These are phyloP conservation scores for Sphaerodactylus townsendi DNA, from an alignment of 2,113 vertebrate genomes.

Conservation along the genomic window DNA sequence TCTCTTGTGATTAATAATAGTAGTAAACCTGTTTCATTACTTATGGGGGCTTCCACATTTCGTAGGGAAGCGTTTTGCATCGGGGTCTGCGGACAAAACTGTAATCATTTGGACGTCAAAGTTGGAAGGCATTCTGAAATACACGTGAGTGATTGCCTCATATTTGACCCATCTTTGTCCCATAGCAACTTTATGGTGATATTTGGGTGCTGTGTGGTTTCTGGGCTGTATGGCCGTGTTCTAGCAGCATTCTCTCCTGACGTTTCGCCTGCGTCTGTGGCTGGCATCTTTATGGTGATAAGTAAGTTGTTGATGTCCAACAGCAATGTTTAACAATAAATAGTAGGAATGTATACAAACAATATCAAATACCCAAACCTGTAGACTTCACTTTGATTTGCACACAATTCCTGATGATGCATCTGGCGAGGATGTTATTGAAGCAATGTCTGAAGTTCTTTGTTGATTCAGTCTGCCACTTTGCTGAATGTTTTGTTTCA, in stretches of 20 bases:
- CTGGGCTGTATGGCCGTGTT: too few species aligned
- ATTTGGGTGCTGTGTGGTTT: too few species aligned
- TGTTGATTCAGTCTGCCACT: not conserved
- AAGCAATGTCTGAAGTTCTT: not conserved
- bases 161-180: not conserved
- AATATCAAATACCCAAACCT: not conserved
- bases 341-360: conserved; percentile 9
- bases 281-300: too few species aligned
- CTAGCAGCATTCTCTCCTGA: too few species aligned
- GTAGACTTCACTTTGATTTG: not conserved
- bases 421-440: conserved; percentile 10
- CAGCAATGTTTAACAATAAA: not conserved
- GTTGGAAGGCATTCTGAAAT: conserved; percentile 97
- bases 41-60: conserved; percentile 50
- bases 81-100: conserved; percentile 96
- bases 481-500: conserved; percentile 25
- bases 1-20: conserved; percentile 39
- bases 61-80: conserved; percentile 95
- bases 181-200: not conserved
- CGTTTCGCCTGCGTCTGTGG: too few species aligned
- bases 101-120: conserved; percentile 99
- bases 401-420: conserved; percentile 11
- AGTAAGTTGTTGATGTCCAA: not conserved
- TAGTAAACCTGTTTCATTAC: conserved; percentile 34
- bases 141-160: conserved; percentile 84